Percentiles rank a stretch among this genome's conserved stretches.
phyloP scores from a whole-genome alignment of 2,888 invertebrate species.

The Agriotes lineatus region DNA sequence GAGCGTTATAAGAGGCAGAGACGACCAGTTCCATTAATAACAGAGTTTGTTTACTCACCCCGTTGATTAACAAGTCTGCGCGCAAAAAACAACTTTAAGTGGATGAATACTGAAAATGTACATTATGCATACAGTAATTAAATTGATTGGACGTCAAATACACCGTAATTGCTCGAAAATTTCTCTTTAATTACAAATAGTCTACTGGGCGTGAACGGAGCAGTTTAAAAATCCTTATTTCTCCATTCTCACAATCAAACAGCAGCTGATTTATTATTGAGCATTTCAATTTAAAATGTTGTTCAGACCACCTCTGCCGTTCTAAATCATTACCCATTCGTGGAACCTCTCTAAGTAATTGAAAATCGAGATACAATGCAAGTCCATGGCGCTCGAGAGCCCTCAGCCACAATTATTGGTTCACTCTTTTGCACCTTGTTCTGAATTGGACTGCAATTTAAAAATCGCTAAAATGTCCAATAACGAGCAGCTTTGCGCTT shows the following conservation, averaged over 20 bases:
- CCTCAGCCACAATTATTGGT: background rate
- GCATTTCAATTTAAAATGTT: background rate
- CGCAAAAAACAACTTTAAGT: too few relatives aligned
- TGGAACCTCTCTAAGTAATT: constrained; percentile 3
- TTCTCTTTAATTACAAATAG: too few relatives aligned
- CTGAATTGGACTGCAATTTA: background rate
- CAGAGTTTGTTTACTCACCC: background rate
- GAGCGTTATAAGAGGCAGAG: background rate
- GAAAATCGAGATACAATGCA: constrained; percentile 8
- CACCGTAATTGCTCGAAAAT: too few relatives aligned
- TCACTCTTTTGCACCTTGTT: background rate
- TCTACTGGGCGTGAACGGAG: too few relatives aligned
- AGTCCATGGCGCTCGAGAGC: background rate
- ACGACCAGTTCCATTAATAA: background rate
- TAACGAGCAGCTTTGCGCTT: background rate
- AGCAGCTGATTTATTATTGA: background rate
- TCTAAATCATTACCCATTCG: constrained; percentile 4
- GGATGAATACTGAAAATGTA: too few relatives aligned
- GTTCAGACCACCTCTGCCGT: background rate
- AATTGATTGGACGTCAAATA: too few relatives aligned
- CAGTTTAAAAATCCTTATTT: too few relatives aligned
- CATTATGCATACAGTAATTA: too few relatives aligned
- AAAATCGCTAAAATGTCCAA: background rate
- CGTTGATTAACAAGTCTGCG: too few relatives aligned
- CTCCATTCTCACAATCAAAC: too few relatives aligned